Percentiles rank a stretch among this genome's conserved stretches.
Evolutionary conservation across 2,113 vertebrate species (phyloP).

Genomic region (Bostrychus sinensis): DNA sequence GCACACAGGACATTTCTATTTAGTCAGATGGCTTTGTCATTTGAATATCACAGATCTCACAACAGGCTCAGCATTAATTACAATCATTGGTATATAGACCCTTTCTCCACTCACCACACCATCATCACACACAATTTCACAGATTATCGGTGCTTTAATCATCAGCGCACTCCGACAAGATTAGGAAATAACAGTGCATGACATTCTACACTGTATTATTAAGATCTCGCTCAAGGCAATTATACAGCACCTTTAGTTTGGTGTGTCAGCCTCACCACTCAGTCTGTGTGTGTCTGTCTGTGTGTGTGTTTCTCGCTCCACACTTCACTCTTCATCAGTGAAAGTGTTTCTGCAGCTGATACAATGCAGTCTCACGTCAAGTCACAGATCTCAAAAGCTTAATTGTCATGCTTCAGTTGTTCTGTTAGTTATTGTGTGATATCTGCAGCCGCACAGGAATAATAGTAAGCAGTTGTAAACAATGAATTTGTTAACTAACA

Average conservation of each 20-base stretch:
- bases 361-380: not conserved
- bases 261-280: slow-evolving; percentile 19
- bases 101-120: slow-evolving; percentile 9
- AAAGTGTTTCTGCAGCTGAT: not conserved
- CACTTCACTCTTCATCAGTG: not conserved
- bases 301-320: too few relatives aligned
- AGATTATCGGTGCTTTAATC: slow-evolving; percentile 31
- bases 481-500: not conserved
- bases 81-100: too few relatives aligned
- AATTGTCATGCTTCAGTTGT: slow-evolving; percentile 2
- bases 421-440: not conserved
- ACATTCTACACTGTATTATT: slow-evolving; percentile 24
- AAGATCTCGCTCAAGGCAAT: slow-evolving; percentile 31
- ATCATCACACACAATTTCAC: slow-evolving; percentile 4
- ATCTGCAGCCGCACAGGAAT: not conserved
- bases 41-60: slow-evolving; percentile 4
- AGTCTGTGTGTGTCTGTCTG: too few relatives aligned
- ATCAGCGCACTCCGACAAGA: slow-evolving; percentile 16
- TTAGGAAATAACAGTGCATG: slow-evolving; percentile 31
- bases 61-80: not conserved
- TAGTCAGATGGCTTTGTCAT: slow-evolving; percentile 6
- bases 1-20: not conserved
- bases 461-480: not conserved
- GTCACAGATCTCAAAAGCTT: slow-evolving; percentile 4
- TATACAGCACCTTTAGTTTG: slow-evolving; percentile 18